A percentile compares a stretch with the other conserved stretches of the same genome.
phyloP scores from a whole-genome alignment of 2,797 vertebrate species.

The Chaetodon trifasciatus region DNA sequence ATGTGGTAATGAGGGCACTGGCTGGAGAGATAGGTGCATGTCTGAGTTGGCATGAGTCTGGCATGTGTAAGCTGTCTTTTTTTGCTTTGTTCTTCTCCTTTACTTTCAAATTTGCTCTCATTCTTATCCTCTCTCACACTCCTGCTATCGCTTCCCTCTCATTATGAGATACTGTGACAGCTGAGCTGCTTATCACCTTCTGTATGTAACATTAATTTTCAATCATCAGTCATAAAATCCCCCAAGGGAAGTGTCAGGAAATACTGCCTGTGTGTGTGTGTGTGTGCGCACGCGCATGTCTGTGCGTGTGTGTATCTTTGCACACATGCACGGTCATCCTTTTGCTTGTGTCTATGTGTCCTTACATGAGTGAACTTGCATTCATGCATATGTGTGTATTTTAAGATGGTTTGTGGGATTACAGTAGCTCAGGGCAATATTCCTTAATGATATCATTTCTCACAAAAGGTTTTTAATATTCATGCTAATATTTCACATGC shows the following conservation, averaged over 20 bases:
- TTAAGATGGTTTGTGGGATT: conserved; percentile 20
- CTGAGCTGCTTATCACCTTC: conserved; percentile 46
- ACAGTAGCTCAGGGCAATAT: conserved; percentile 33
- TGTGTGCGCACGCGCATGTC: not conserved
- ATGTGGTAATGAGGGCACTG: conserved; percentile 11
- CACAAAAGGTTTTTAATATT: conserved; percentile 24
- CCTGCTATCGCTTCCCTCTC: conserved; percentile 23
- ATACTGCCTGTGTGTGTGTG: conserved; percentile 15
- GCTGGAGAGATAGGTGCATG: conserved; percentile 23
- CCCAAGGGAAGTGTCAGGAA: conserved; percentile 36
- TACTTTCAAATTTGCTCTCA: conserved; percentile 33
- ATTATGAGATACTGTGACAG: conserved; percentile 52
- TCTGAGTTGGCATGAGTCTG: conserved; percentile 10
- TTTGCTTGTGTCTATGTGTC: conserved; percentile 6
- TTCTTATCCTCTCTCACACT: conserved; percentile 22
- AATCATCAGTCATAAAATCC: conserved; percentile 35
- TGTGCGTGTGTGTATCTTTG: conserved; percentile 1
- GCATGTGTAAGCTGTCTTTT: conserved; percentile 6
- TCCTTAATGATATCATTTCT: conserved; percentile 38
- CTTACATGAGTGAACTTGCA: not conserved
- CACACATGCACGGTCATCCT: not conserved
- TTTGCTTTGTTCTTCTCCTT: conserved; percentile 12
- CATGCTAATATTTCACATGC: conserved; percentile 16
- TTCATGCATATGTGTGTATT: conserved; percentile 14
- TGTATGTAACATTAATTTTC: conserved; percentile 56